Evolutionary conservation across 2,797 vertebrate species (phyloP).

Genomic region (Enteromius unitaeniatus): DNA sequence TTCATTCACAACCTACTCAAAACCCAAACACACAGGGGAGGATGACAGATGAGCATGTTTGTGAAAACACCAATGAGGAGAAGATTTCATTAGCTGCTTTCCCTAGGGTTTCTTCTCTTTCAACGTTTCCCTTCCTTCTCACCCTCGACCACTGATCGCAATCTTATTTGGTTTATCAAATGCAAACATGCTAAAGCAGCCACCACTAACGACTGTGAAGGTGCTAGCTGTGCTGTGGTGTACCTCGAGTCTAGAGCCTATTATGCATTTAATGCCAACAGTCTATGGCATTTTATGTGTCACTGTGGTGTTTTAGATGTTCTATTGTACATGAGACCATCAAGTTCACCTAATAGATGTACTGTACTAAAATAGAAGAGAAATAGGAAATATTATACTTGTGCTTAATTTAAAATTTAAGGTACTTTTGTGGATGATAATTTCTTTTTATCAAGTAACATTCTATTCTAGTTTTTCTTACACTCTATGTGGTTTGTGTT

Average conservation of each 20-base stretch:
- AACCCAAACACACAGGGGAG: conserved; percentile 56
- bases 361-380: neutral
- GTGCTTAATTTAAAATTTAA: neutral
- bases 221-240: conserved; percentile 1
- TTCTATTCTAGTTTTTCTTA: neutral
- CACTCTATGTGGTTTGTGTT: neutral
- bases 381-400: neutral
- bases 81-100: conserved; percentile 82
- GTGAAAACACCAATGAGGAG: conserved; percentile 74
- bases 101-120: conserved; percentile 71
- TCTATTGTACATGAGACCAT: neutral
- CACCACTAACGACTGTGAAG: conserved; percentile 49
- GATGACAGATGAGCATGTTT: conserved; percentile 66
- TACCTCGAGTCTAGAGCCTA: conserved; percentile 70
- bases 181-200: conserved; percentile 48
- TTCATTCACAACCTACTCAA: conserved; percentile 49
- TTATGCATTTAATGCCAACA: conserved; percentile 68
- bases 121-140: conserved; percentile 13
- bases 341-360: neutral
- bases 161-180: conserved; percentile 58
- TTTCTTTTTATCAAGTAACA: neutral
- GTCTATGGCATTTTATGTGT: conserved; percentile 33
- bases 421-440: neutral
- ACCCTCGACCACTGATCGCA: conserved; percentile 55
- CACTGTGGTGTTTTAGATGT: neutral